Conservation (phyloP, 2,888 invertebrate species). For the Aphrophora alni region DNA sequence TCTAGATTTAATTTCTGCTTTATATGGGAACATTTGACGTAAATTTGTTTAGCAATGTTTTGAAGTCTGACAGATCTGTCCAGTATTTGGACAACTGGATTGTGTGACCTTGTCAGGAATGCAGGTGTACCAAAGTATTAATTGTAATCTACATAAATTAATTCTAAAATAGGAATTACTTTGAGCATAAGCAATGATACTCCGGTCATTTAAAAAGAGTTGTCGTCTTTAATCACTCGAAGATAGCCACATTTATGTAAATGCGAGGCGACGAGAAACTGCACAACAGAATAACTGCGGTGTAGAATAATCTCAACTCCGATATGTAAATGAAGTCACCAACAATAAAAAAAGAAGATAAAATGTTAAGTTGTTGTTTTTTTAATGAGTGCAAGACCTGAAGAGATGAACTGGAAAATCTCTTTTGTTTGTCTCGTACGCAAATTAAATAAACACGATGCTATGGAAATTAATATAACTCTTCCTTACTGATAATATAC, state of each 20-base stretch:
- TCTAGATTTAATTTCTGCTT: neutral
- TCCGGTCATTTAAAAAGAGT: neutral
- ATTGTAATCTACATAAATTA: conserved; percentile 37
- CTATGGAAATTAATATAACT: no score
- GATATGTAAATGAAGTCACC: conserved; percentile 6
- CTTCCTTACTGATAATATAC: no score
- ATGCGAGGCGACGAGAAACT: neutral
- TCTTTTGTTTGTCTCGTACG: neutral
- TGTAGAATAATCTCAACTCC: neutral
- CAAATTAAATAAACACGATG: neutral
- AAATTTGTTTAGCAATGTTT: neutral
- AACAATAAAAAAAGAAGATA: conserved; percentile 7
- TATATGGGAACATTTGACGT: neutral
- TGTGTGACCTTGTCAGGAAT: conserved; percentile 28
- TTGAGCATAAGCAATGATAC: neutral
- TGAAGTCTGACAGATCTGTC: neutral
- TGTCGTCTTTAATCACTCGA: neutral
- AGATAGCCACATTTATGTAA: conserved; percentile 9
- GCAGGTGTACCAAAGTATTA: conserved; percentile 28
- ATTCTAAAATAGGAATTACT: conserved; percentile 8
- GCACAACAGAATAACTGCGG: neutral
- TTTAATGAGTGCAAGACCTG: neutral
- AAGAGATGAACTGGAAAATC: neutral
- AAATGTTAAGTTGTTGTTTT: conserved; percentile 6
- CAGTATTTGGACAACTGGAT: neutral